Percentiles rank a stretch among this genome's conserved stretches.
Evolutionary conservation across 2,797 vertebrate genomes (phyloP).

Genomic region (Gastrophryne carolinensis): DNA sequence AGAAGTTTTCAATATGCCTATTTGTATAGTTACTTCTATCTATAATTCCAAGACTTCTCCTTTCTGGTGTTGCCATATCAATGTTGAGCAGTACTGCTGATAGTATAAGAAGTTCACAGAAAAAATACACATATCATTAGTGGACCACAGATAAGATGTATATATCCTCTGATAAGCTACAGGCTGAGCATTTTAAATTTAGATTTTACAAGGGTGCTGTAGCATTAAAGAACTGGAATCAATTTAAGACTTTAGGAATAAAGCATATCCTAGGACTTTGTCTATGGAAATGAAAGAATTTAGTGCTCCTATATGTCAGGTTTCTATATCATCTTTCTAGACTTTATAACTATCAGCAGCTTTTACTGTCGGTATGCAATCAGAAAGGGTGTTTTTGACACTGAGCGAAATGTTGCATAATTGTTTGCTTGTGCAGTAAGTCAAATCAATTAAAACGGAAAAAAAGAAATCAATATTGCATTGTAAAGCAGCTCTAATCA

Average conservation of each 20-base stretch:
- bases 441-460: constrained; percentile 30
- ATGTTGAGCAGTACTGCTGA: too few relatives aligned
- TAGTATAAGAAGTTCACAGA: too few relatives aligned
- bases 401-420: constrained; percentile 29
- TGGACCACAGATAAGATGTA: too few relatives aligned
- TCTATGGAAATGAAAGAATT: constrained; percentile 50
- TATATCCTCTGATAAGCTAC: too few relatives aligned
- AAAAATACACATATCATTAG: too few relatives aligned
- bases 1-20: too few relatives aligned
- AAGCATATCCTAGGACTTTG: constrained; percentile 44
- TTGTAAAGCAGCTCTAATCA: constrained; percentile 11
- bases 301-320: constrained; percentile 43
- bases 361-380: constrained; percentile 34
- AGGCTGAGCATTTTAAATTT: constrained; percentile 26
- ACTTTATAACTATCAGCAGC: constrained; percentile 36
- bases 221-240: constrained; percentile 17
- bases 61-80: too few relatives aligned
- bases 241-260: constrained; percentile 49
- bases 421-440: constrained; percentile 25
- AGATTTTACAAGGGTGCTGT: constrained; percentile 4
- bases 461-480: constrained; percentile 32
- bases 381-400: constrained; percentile 13
- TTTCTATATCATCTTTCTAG: constrained; percentile 43
- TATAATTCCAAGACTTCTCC: too few relatives aligned
- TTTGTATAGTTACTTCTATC: too few relatives aligned